These are phyloP conservation scores for Drosophila nasuta DNA, from an alignment of 1,140 invertebrate genomes.

Conservation along the genomic window DNA sequence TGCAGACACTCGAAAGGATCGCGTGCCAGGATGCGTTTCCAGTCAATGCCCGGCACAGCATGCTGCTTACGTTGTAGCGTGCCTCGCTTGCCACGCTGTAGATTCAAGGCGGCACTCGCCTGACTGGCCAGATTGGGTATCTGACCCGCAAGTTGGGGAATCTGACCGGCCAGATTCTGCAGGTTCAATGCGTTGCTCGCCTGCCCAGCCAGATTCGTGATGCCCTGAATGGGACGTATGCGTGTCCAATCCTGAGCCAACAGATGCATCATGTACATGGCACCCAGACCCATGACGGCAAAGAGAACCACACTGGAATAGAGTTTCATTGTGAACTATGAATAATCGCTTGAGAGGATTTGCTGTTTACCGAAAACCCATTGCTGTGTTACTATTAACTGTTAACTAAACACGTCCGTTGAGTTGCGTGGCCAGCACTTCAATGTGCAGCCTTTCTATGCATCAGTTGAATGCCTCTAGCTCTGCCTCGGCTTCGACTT, in stretches of 20 bases:
- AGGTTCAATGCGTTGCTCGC: slow-evolving; percentile 27
- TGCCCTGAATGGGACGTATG: slow-evolving; percentile 75
- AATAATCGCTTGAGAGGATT: slow-evolving; percentile 4
- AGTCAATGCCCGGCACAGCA: slow-evolving; percentile 55
- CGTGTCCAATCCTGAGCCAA: slow-evolving; percentile 85
- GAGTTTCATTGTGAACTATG: background rate
- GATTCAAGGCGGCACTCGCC: slow-evolving; percentile 47
- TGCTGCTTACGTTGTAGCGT: slow-evolving; percentile 11
- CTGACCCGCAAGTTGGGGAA: no score
- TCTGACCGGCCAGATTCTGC: slow-evolving; percentile 34
- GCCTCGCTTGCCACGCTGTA: slow-evolving; percentile 59
- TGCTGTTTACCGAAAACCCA: slow-evolving; percentile 69
- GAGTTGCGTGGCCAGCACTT: slow-evolving; percentile 49
- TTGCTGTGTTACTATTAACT: slow-evolving; percentile 19
- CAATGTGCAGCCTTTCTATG: slow-evolving; percentile 50
- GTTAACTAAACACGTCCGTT: slow-evolving; percentile 50
- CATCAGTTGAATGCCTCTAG: slow-evolving; percentile 29
- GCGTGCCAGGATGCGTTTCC: slow-evolving; percentile 77
- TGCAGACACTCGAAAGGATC: slow-evolving; percentile 83
- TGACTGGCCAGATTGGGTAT: slow-evolving; percentile 44
- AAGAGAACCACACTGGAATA: slow-evolving; percentile 71
- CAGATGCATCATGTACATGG: slow-evolving; percentile 85
- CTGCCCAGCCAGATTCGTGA: slow-evolving; percentile 58
- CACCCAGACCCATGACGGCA: slow-evolving; percentile 84
- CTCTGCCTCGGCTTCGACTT: slow-evolving; percentile 5